phyloP scores from a whole-genome alignment of 2,888 invertebrate genomes.

The Tenthredo amoena region DNA sequence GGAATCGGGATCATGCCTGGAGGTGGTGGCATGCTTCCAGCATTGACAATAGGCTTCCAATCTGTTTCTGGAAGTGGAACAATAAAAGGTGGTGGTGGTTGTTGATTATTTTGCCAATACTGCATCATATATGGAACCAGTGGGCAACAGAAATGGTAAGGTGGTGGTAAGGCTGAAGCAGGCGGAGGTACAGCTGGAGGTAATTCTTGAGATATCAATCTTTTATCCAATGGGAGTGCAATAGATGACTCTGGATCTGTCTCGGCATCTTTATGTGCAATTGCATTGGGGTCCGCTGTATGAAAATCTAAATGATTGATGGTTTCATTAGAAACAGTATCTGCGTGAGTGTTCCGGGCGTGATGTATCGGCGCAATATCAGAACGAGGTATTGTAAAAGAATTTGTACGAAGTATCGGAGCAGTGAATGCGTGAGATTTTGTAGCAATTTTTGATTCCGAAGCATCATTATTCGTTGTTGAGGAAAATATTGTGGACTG shows the following conservation, averaged over 20 bases:
- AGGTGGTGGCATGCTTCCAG: slow-evolving; percentile 13
- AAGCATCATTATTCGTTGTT: background rate
- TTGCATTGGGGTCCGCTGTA: background rate
- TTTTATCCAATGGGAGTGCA: background rate
- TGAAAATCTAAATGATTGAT: background rate
- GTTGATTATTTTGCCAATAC: slow-evolving; percentile 38
- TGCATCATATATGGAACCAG: slow-evolving; percentile 46
- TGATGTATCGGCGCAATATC: background rate
- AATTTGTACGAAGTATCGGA: background rate
- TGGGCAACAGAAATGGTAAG: slow-evolving; percentile 31
- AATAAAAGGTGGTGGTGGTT: slow-evolving; percentile 26
- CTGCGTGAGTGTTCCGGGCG: background rate
- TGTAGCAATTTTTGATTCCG: background rate
- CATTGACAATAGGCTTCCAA: background rate
- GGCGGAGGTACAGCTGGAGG: slow-evolving; percentile 24
- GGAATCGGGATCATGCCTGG: slow-evolving; percentile 44
- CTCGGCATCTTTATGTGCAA: background rate
- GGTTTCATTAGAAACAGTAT: background rate
- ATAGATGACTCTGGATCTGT: background rate
- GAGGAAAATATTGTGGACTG: slow-evolving; percentile 8
- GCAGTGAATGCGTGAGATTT: background rate
- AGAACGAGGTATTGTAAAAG: background rate
- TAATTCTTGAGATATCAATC: background rate
- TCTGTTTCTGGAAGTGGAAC: slow-evolving; percentile 30
- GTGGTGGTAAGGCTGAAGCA: slow-evolving; percentile 37